Evolutionary conservation across 2,797 vertebrate species (phyloP), one percentile per base, ranked within the genome.

Genomic region (Sebastes trivittatus): DNA sequence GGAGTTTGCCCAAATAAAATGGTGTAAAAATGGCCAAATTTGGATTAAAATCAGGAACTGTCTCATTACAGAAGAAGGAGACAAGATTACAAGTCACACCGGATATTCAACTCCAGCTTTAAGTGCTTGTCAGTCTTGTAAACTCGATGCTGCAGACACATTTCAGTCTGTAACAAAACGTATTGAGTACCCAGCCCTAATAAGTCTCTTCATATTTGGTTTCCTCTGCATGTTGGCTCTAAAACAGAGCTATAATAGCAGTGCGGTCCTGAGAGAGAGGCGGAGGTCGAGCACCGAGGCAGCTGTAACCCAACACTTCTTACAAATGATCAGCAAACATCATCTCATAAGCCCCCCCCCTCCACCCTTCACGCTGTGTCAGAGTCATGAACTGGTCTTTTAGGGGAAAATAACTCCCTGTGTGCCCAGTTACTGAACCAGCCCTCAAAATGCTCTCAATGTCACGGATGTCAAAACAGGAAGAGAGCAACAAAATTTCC

Each of bases 391-490:
- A 23, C 34, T 30, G 36, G 20, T 78, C 58, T 62, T 61, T 63
- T 2, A 25, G 16, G 65, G 72, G 46, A 56, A 72, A 67, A 75
- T 56, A 7, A 65, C 78, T 69, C 25, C 6, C 22, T 20, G 23
- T 3, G 38, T 34, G 72, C 34, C 86, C 77, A 70, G 65, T 62
- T 67, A 63, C 65, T 84, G 80, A 85, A 82, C 52, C 32, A 25
- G 4, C 70, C 83, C 72, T 88, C 81, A 29, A 81, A 84, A 71
- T 25, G 30, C 67, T 83, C 80, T 89, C 58, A 29, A 71, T 81
- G 70, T 88, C 73, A 74, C 61, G 46, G 71, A 91, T 86, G 87
- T 90, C 89, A 91, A 92, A 92, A 94, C 90, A 93, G 92, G 94
- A 95, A 92, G 80, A 84, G 85, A 84, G 89, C 80, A 82, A 89